phyloP scores from a whole-genome alignment of 2,888 invertebrate genomes.

The Sarcophaga subvicina region DNA sequence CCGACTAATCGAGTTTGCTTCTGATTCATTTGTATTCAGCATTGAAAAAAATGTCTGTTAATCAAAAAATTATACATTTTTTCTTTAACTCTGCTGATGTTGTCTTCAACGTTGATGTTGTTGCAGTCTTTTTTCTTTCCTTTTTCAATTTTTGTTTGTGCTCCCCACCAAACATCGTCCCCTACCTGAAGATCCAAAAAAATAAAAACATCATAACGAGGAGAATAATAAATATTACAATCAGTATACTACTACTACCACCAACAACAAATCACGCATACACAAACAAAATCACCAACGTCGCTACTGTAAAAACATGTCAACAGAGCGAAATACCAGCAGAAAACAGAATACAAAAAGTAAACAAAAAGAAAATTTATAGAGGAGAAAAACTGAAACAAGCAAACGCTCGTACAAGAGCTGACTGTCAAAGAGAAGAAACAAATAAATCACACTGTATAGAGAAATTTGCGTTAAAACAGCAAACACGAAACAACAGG shows the following conservation, averaged over 20 bases:
- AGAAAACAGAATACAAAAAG: conserved; percentile 54
- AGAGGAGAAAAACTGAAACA: neutral
- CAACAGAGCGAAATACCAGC: conserved; percentile 66
- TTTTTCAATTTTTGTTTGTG: conserved; percentile 36
- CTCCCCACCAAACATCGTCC: conserved; percentile 52
- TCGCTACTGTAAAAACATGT: conserved; percentile 35
- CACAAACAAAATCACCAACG: conserved; percentile 13
- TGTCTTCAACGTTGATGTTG: too few species aligned
- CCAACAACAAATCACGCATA: conserved; percentile 30
- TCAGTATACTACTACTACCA: conserved; percentile 29
- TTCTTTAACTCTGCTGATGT: too few species aligned
- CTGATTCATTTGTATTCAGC: conserved; percentile 65
- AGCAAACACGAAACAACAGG: neutral
- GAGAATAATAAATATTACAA: conserved; percentile 41
- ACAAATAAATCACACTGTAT: neutral
- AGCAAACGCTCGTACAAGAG: neutral
- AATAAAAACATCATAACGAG: conserved; percentile 30
- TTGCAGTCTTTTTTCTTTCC: conserved; percentile 50
- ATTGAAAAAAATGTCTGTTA: conserved; percentile 57
- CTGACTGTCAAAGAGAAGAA: neutral
- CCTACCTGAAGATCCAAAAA: conserved; percentile 22
- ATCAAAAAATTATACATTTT: conserved; percentile 36
- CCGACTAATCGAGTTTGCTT: conserved; percentile 59
- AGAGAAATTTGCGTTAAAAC: neutral
- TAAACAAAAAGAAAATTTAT: conserved; percentile 50